Evolutionary conservation across 1,140 invertebrate species (phyloP).

Genomic region (Camponotus floridanus): DNA sequence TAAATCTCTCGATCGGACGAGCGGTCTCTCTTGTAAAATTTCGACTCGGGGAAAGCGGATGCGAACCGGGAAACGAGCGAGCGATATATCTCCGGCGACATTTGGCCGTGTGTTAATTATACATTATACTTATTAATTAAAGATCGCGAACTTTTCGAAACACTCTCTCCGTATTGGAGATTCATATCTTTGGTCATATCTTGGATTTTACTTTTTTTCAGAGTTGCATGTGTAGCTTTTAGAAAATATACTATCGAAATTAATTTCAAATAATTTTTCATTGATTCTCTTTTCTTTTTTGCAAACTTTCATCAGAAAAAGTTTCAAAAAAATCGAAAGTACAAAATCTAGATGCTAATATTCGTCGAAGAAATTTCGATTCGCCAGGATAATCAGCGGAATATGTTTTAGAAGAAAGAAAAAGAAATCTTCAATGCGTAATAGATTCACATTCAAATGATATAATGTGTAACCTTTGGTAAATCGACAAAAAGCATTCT

Average conservation of each 20-base stretch:
- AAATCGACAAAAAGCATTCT: conserved; percentile 17
- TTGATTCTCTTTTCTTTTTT: no score
- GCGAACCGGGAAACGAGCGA: background rate
- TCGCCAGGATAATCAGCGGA: background rate
- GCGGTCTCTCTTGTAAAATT: conserved; percentile 10
- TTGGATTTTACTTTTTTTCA: background rate
- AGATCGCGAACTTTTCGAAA: background rate
- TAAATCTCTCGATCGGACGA: conserved; percentile 46
- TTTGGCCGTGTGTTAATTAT: background rate
- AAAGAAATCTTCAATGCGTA: background rate
- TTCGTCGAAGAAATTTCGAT: background rate
- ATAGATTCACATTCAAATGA: background rate
- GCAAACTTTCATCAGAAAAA: no score
- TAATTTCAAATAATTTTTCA: no score
- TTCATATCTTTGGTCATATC: background rate
- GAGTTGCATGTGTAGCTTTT: background rate
- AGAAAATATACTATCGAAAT: no score
- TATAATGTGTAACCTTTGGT: background rate
- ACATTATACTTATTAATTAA: conserved; percentile 17
- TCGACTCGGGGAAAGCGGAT: conserved; percentile 35
- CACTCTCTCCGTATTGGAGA: background rate
- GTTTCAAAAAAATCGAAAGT: no score
- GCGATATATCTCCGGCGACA: background rate
- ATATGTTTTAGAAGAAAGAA: no score
- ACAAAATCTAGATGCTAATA: background rate